Percentiles rank a stretch among this genome's conserved stretches.
These are phyloP conservation scores for Pecten maximus DNA, from an alignment of 2,888 invertebrate species.

Conservation along the genomic window DNA sequence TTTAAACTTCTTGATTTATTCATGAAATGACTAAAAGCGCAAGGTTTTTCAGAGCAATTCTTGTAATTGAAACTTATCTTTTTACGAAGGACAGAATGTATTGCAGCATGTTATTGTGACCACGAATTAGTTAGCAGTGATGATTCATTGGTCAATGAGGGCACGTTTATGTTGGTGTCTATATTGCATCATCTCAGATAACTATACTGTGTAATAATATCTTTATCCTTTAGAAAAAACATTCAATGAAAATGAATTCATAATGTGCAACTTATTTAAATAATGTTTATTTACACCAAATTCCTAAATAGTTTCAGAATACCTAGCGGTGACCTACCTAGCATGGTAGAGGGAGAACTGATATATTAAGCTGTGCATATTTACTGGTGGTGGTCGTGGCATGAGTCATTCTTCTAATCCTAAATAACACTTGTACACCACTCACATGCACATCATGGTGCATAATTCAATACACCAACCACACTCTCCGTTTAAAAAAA, in stretches of 20 bases:
- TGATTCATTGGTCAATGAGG: slow-evolving; percentile 11
- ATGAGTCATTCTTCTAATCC: slow-evolving; percentile 14
- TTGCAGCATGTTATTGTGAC: background rate
- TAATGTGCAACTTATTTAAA: background rate
- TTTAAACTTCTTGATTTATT: no score
- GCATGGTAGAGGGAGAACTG: background rate
- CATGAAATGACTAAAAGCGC: background rate
- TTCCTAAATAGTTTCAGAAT: background rate
- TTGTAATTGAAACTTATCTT: background rate
- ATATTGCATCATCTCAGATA: background rate
- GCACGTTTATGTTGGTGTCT: background rate
- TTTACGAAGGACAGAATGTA: background rate
- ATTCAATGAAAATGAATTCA: background rate
- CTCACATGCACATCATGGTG: slow-evolving; percentile 14
- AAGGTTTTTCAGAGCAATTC: background rate
- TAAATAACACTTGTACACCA: background rate
- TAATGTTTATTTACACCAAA: background rate
- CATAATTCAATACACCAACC: background rate
- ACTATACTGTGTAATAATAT: background rate
- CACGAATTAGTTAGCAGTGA: background rate
- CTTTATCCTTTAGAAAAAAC: background rate
- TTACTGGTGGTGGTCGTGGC: background rate
- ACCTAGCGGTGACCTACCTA: no score
- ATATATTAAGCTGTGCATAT: background rate
- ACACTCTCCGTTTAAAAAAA: background rate